Evolutionary conservation across 2,888 invertebrate genomes (phyloP).

Genomic region (Caenorhabditis parvicauda): DNA sequence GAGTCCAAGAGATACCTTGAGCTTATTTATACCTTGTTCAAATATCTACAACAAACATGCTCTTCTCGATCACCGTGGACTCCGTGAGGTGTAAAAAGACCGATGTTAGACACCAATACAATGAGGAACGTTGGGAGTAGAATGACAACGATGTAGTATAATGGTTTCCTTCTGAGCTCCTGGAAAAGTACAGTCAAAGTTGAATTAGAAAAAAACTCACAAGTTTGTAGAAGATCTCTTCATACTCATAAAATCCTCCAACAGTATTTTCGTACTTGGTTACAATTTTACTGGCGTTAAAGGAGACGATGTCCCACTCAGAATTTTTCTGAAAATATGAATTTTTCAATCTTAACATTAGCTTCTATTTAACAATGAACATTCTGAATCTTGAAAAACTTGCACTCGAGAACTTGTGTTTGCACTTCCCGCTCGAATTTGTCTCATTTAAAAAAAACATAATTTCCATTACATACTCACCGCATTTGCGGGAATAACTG

Average conservation of each 20-base stretch:
- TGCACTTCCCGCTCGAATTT: constrained; percentile 28
- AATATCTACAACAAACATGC: constrained; percentile 19
- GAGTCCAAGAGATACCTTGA: constrained; percentile 40
- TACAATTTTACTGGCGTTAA: constrained; percentile 39
- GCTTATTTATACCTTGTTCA: not conserved
- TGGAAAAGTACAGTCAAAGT: constrained; percentile 4
- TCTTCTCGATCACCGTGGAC: constrained; percentile 46
- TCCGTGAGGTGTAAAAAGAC: constrained; percentile 49
- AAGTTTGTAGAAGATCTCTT: constrained; percentile 46
- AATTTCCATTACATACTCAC: not conserved
- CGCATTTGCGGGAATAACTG: constrained; percentile 25
- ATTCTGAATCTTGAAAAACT: not conserved
- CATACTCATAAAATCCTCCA: constrained; percentile 42
- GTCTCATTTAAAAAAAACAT: not conserved
- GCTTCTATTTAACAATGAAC: not conserved
- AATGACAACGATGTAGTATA: constrained; percentile 49
- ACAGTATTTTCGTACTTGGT: constrained; percentile 40
- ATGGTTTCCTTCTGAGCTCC: constrained; percentile 42
- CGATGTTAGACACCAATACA: constrained; percentile 44
- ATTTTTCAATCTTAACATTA: not conserved
- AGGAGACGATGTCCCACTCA: constrained; percentile 46
- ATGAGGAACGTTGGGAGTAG: constrained; percentile 45
- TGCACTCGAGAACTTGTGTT: not conserved
- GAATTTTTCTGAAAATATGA: constrained; percentile 40
- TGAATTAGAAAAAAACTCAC: constrained; percentile 5